Percentiles rank a stretch among this genome's conserved stretches.
Evolutionary conservation across 2,797 vertebrate species (phyloP).

Genomic region (Pogonophryne albipinna): DNA sequence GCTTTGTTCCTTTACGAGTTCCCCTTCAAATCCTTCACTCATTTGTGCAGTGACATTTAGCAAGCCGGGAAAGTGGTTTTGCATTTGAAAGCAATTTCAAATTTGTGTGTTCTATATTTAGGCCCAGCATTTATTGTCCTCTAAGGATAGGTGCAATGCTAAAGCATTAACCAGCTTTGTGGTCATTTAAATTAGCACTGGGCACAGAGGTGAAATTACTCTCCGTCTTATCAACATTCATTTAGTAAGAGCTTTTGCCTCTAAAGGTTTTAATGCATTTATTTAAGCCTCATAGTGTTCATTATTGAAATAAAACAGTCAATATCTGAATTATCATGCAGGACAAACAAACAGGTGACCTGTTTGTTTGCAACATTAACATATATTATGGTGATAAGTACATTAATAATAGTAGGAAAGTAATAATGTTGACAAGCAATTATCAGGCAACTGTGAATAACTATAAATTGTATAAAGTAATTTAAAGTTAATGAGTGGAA

Average conservation of each 20-base stretch:
- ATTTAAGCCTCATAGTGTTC: slow-evolving; percentile 13
- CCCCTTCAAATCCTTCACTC: slow-evolving; percentile 10
- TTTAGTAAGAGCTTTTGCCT: slow-evolving; percentile 33
- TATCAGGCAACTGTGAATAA: slow-evolving; percentile 5
- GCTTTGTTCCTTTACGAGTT: not conserved
- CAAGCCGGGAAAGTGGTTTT: slow-evolving; percentile 30
- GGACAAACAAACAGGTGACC: slow-evolving; percentile 8
- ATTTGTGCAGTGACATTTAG: slow-evolving; percentile 47
- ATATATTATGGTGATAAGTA: slow-evolving; percentile 9
- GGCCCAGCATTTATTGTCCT: slow-evolving; percentile 16
- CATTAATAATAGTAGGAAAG: not conserved
- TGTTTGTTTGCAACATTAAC: slow-evolving; percentile 16
- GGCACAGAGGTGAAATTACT: slow-evolving; percentile 29
- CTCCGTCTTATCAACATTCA: slow-evolving; percentile 37
- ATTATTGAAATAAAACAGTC: slow-evolving; percentile 24
- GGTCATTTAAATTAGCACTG: slow-evolving; percentile 37
- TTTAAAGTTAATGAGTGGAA: not conserved
- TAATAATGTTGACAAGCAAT: slow-evolving; percentile 16
- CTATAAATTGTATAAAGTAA: not conserved
- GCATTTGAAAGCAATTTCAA: slow-evolving; percentile 38
- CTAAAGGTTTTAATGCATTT: slow-evolving; percentile 20
- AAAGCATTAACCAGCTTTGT: slow-evolving; percentile 15
- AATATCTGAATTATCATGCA: slow-evolving; percentile 24
- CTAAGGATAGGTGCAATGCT: not conserved
- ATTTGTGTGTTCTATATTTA: slow-evolving; percentile 32